A percentile compares a stretch with the other conserved stretches of the same genome.
Conservation (phyloP, 2,113 vertebrate genomes). For the Peromyscus polionotus region DNA sequence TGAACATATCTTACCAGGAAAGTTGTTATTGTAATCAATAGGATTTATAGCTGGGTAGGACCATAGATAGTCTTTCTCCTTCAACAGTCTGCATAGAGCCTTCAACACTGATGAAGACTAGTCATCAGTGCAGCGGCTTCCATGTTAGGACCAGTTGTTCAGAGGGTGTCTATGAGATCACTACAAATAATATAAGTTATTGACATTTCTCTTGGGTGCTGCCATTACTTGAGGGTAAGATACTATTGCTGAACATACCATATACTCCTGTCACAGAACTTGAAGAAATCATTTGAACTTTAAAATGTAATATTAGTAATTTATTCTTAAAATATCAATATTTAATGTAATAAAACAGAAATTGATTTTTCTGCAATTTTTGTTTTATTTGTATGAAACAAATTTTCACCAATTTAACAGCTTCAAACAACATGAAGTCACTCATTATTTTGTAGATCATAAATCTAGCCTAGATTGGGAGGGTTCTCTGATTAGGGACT, state of each 20-base stretch:
- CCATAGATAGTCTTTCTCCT: not conserved
- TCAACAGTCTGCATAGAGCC: not conserved
- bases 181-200: not conserved
- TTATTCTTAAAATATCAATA: slow-evolving; percentile 51
- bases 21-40: not conserved
- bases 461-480: not conserved
- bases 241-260: no score
- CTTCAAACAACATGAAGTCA: not conserved
- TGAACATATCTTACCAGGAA: no score
- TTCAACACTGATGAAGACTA: not conserved
- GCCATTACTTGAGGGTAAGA: not conserved
- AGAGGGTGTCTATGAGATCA: not conserved
- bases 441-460: not conserved
- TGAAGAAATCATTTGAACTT: not conserved
- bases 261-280: not conserved
- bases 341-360: slow-evolving; percentile 47
- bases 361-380: not conserved
- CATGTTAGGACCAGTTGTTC: not conserved
- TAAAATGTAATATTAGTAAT: slow-evolving; percentile 19
- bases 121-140: not conserved
- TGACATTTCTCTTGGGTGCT: not conserved
- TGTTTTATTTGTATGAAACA: not conserved
- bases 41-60: not conserved
- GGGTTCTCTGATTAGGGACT: not conserved
- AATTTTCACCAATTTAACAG: not conserved